Evolutionary conservation across 2,888 invertebrate genomes (phyloP).

Genomic region (Terebella lapidaria): DNA sequence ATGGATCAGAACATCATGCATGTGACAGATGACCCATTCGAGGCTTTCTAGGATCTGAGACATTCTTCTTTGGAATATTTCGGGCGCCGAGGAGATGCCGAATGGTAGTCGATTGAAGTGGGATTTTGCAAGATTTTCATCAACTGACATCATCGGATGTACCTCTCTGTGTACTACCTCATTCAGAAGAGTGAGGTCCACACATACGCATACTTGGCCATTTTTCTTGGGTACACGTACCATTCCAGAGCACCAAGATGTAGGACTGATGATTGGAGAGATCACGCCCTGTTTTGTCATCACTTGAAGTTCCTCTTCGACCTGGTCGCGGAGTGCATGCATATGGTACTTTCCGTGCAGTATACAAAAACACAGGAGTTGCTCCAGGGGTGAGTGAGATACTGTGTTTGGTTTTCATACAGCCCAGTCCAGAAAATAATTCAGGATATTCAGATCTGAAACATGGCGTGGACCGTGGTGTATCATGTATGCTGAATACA

Average conservation of each 20-base stretch:
- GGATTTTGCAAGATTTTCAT: constrained; percentile 15
- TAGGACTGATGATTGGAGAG: constrained; percentile 32
- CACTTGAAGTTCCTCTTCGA: constrained; percentile 34
- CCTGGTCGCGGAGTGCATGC: constrained; percentile 29
- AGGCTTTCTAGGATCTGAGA: constrained; percentile 10
- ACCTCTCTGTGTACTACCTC: constrained; percentile 6
- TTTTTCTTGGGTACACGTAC: constrained; percentile 34
- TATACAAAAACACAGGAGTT: constrained; percentile 28
- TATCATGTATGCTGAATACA: background rate
- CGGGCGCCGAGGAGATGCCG: constrained; percentile 14
- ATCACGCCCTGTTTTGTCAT: constrained; percentile 32
- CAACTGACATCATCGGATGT: constrained; percentile 11
- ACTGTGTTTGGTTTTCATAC: background rate
- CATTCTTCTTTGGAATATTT: constrained; percentile 19
- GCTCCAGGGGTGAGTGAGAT: constrained; percentile 20
- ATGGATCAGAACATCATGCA: constrained; percentile 24
- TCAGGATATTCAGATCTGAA: background rate
- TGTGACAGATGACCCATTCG: constrained; percentile 21
- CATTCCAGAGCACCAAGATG: constrained; percentile 42
- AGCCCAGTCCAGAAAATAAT: background rate
- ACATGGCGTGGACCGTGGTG: background rate
- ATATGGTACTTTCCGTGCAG: constrained; percentile 38
- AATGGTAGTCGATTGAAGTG: constrained; percentile 16
- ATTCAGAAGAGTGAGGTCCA: constrained; percentile 14
- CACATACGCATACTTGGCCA: constrained; percentile 12